phyloP scores from a whole-genome alignment of 2,113 vertebrate genomes.

The Macroglossus sobrinus region DNA sequence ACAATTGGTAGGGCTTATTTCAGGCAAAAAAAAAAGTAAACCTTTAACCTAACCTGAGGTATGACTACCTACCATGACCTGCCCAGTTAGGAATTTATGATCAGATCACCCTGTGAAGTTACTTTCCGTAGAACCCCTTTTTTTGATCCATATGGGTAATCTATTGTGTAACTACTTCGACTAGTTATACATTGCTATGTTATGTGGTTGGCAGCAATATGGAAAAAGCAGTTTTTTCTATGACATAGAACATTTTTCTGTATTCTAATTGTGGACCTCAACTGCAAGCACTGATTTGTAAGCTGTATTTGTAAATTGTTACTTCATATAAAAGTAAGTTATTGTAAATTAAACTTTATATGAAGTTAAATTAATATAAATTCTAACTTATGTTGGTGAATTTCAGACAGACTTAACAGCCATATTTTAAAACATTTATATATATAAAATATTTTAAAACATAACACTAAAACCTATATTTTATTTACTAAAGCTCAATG shows the following conservation, averaged over 20 bases:
- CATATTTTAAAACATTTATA: not conserved
- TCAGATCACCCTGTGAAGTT: too few species aligned
- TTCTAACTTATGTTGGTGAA: not conserved
- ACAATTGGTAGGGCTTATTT: too few species aligned
- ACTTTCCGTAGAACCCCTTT: too few species aligned
- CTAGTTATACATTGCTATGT: not conserved
- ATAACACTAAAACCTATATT: not conserved
- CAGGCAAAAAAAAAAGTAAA: too few species aligned
- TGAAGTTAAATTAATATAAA: constrained; percentile 34
- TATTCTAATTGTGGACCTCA: not conserved
- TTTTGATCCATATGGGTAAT: too few species aligned
- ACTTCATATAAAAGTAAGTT: not conserved
- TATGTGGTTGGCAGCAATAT: not conserved
- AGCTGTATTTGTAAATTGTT: not conserved
- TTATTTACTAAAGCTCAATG: not conserved
- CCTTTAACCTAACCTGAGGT: too few species aligned
- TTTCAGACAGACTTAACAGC: not conserved
- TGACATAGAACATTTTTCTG: too few species aligned
- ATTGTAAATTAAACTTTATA: not conserved
- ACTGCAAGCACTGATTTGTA: constrained; percentile 2
- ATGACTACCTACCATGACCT: too few species aligned
- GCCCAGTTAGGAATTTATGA: too few species aligned
- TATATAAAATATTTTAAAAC: not conserved
- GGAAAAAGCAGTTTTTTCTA: constrained; percentile 6
- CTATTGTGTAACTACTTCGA: not conserved